Percentiles rank a stretch among this genome's conserved stretches.
phyloP scores from a whole-genome alignment of 2,888 invertebrate genomes.

The Platycheirus rosarum region DNA sequence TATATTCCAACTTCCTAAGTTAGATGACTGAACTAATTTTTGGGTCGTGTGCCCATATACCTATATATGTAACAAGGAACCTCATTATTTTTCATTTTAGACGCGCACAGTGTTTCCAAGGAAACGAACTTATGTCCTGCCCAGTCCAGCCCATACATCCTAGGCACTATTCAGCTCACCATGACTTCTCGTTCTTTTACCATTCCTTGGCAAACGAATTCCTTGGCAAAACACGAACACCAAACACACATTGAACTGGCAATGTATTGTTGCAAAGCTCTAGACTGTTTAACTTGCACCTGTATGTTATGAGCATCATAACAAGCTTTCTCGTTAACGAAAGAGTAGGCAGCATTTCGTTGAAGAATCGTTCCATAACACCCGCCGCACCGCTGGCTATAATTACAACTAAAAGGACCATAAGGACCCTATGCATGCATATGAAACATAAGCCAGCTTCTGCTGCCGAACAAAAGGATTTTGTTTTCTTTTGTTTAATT shows the following conservation, averaged over 20 bases:
- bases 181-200: background rate
- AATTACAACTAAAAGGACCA: constrained; percentile 39
- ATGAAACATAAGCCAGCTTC: background rate
- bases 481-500: constrained; percentile 47
- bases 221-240: constrained; percentile 8
- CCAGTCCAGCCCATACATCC: background rate
- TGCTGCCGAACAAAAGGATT: constrained; percentile 31
- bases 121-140: constrained; percentile 11
- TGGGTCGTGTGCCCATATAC: background rate
- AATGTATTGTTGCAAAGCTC: constrained; percentile 24
- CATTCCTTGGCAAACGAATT: constrained; percentile 20
- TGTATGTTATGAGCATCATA: constrained; percentile 54
- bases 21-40: constrained; percentile 35
- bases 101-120: constrained; percentile 1
- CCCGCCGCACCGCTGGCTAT: constrained; percentile 3
- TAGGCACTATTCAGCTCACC: no score
- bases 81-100: constrained; percentile 52
- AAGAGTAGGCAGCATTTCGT: constrained; percentile 37
- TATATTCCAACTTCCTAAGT: constrained; percentile 3
- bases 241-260: background rate
- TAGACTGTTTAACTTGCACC: constrained; percentile 50
- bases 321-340: constrained; percentile 27
- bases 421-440: constrained; percentile 27
- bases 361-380: constrained; percentile 17
- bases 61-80: constrained; percentile 1